Evolutionary conservation across 2,797 vertebrate genomes (phyloP), one percentile per base, ranked within the genome.

Genomic region (Schizothorax lantsangensis): DNA sequence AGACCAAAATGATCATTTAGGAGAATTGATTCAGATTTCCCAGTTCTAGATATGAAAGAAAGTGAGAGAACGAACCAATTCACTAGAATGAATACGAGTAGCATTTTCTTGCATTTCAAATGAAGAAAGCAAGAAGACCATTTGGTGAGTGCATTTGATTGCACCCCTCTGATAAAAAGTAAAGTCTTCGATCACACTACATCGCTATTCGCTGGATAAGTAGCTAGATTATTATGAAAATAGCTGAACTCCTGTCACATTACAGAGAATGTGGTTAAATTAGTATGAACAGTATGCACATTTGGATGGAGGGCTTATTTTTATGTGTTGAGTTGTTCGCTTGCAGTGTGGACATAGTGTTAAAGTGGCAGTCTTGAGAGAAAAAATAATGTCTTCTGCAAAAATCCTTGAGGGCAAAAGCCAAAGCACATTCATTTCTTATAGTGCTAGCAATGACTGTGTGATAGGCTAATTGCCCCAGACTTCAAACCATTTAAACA

Each of bases 361-460:
- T 54, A 11, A 14, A 77, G 77, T 59, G 52, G 52, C 33, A 40
- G 36, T n/a, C 49, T 40, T 79, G 33, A 40, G 21, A 38, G 23
- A 79, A n/a, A 23, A 79, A 43, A 36, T 57, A 57, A 79, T n/a
- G 33, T 59, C 52, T n/a, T 59, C 12, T 40, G 75, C 23, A 17
- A 59, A 59, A 79, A 40, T 40, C 52, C 52, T 54, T 17, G 36
- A 59, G 36, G 21, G 11, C 36, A 40, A 59, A 77, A 77, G 54
- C 57, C 36, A 40, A 79, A 59, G 77, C 77, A 57, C 52, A 59
- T 59, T 79, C 21, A 57, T 59, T 17, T 40, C 52, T 79, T 49
- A 33, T 5, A 59, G 19, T 6, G 7, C 21, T n/a, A 6, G 52
- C 36, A 40, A 59, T 59, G 52, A 40, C 21, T 59, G 17, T 36